Evolutionary conservation across 2,888 invertebrate genomes (phyloP).

Genomic region (Allolobophora icterica): DNA sequence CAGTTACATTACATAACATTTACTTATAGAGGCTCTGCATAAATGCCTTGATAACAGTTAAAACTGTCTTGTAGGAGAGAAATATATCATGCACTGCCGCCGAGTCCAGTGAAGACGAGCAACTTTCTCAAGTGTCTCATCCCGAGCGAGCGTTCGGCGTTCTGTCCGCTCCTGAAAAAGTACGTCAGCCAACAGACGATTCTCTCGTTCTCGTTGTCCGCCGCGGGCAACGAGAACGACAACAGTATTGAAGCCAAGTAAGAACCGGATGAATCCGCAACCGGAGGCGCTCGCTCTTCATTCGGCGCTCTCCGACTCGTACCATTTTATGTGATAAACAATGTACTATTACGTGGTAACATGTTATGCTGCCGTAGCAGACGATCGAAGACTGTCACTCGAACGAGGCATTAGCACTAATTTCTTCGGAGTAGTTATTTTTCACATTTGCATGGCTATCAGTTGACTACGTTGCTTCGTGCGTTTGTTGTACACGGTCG

Average conservation of each 20-base stretch:
- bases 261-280: neutral
- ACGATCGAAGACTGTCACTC: neutral
- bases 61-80: constrained; percentile 8
- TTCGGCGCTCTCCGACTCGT: neutral
- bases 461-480: neutral
- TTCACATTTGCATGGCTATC: constrained; percentile 2
- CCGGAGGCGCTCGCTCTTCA: neutral
- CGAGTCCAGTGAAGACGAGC: constrained; percentile 32
- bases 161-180: constrained; percentile 35
- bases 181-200: constrained; percentile 33
- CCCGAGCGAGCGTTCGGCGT: constrained; percentile 35
- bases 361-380: neutral
- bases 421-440: constrained; percentile 14
- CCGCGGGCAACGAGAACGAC: constrained; percentile 4
- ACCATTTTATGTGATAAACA: constrained; percentile 12
- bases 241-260: constrained; percentile 24
- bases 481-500: neutral
- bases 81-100: neutral
- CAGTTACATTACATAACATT: too few species aligned
- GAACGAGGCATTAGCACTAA: neutral
- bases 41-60: too few species aligned
- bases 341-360: neutral
- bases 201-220: constrained; percentile 31
- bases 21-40: too few species aligned
- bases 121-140: constrained; percentile 30